Evolutionary conservation across 1,140 invertebrate species (phyloP).

Genomic region (Ceratina calcarata): DNA sequence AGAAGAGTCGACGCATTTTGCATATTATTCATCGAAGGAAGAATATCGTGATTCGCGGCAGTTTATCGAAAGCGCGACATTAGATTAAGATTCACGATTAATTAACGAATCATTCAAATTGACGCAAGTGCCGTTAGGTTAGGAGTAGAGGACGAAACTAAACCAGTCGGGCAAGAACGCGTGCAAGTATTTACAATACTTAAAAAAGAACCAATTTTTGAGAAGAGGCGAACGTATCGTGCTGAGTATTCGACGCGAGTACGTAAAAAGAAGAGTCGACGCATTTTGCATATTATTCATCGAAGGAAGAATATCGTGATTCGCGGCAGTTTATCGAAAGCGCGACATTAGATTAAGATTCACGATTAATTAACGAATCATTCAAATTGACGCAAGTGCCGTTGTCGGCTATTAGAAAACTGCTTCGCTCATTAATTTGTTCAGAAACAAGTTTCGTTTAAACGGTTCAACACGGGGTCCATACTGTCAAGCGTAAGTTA

Average conservation of each 20-base stretch:
- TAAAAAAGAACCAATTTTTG: slow-evolving; percentile 39
- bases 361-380: not conserved
- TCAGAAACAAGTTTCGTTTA: slow-evolving; percentile 28
- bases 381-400: not conserved
- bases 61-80: slow-evolving; percentile 29
- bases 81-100: not conserved
- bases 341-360: slow-evolving; percentile 10
- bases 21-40: slow-evolving; percentile 58
- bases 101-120: not conserved
- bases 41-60: slow-evolving; percentile 40
- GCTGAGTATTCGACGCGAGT: not conserved
- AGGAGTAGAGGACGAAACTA: not conserved
- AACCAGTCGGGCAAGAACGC: slow-evolving; percentile 19
- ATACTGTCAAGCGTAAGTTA: slow-evolving; percentile 72
- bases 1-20: slow-evolving; percentile 42
- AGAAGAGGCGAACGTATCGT: not conserved
- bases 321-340: slow-evolving; percentile 42
- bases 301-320: slow-evolving; percentile 41
- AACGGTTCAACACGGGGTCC: slow-evolving; percentile 72
- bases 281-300: slow-evolving; percentile 62
- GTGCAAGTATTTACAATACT: not conserved
- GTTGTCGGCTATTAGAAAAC: not conserved
- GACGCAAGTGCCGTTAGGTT: not conserved
- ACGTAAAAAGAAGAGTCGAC: slow-evolving; percentile 17
- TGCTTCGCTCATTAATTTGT: not conserved